Conservation (phyloP, 92 coral and sea anemone genomes). For the Porites cylindrica region DNA sequence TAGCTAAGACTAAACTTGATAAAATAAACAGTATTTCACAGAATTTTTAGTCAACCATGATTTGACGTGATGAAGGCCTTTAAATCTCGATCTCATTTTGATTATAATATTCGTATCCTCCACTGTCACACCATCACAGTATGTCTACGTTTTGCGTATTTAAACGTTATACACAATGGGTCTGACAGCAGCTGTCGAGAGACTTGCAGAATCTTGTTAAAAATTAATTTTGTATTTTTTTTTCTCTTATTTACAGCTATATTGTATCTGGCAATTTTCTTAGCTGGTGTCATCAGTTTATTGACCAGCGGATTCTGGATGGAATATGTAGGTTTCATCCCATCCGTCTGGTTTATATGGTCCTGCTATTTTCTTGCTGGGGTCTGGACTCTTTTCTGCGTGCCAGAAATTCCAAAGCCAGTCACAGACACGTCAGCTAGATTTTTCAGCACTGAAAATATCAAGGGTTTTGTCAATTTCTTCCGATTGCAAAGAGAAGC, state of each 20-base stretch:
- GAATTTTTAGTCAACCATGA: too few relatives aligned
- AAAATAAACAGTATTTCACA: too few relatives aligned
- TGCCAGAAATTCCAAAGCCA: conserved; percentile 54
- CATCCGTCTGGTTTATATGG: conserved; percentile 75
- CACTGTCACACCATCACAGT: too few relatives aligned
- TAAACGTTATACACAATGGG: too few relatives aligned
- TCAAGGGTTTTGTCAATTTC: conserved; percentile 16
- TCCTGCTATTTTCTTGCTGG: conserved; percentile 58
- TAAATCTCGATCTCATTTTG: too few relatives aligned
- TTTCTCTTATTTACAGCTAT: conserved; percentile 45
- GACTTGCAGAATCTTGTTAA: not conserved
- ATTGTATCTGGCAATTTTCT: conserved; percentile 60
- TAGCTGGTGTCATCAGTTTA: conserved; percentile 83
- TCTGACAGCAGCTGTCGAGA: too few relatives aligned
- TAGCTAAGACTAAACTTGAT: not conserved
- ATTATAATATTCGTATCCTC: too few relatives aligned
- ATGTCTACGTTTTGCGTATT: too few relatives aligned
- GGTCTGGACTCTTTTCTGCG: conserved; percentile 62
- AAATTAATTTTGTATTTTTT: too few relatives aligned
- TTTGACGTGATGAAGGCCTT: too few relatives aligned
- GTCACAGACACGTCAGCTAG: not conserved
- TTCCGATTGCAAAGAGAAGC: conserved; percentile 47
- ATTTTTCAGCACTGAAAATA: conserved; percentile 30
- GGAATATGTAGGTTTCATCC: conserved; percentile 63
- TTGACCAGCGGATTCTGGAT: conserved; percentile 88